Percentiles rank a stretch among this genome's conserved stretches.
phyloP scores from a whole-genome alignment of 2,113 vertebrate genomes.

The Pelusios castaneus region DNA sequence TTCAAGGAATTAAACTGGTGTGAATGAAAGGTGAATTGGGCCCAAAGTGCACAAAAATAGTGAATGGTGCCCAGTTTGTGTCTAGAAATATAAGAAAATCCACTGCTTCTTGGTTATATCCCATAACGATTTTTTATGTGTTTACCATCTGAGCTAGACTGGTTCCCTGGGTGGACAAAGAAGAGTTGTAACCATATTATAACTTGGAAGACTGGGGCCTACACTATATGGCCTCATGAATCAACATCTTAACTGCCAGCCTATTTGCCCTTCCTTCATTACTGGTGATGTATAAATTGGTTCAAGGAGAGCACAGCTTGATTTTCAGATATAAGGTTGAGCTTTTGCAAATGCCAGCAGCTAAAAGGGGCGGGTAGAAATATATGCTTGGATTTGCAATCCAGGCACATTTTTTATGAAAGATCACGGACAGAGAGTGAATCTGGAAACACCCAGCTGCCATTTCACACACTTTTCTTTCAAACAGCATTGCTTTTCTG shows the following conservation, averaged over 20 bases:
- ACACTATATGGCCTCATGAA: neutral
- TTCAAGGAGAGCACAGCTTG: neutral
- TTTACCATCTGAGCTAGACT: constrained; percentile 24
- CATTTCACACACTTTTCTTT: neutral
- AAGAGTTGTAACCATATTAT: neutral
- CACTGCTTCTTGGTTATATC: neutral
- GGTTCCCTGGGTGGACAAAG: constrained; percentile 2
- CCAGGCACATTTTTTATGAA: neutral
- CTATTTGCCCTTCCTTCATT: neutral
- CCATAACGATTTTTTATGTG: neutral
- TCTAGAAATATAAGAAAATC: constrained; percentile 2
- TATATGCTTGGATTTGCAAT: neutral
- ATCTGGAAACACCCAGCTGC: neutral
- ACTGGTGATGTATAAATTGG: neutral
- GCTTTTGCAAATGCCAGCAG: neutral
- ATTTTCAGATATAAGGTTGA: neutral
- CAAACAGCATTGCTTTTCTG: neutral
- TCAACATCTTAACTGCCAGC: neutral
- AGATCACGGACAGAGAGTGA: neutral
- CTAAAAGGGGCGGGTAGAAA: neutral
- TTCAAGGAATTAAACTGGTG: neutral
- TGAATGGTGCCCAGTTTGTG: neutral
- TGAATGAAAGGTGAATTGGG: neutral
- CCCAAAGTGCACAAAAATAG: neutral
- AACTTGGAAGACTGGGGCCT: neutral